Percentiles rank a stretch among this genome's conserved stretches.
phyloP scores from a whole-genome alignment of 2,888 invertebrate species.

The Vesta saturnalis region DNA sequence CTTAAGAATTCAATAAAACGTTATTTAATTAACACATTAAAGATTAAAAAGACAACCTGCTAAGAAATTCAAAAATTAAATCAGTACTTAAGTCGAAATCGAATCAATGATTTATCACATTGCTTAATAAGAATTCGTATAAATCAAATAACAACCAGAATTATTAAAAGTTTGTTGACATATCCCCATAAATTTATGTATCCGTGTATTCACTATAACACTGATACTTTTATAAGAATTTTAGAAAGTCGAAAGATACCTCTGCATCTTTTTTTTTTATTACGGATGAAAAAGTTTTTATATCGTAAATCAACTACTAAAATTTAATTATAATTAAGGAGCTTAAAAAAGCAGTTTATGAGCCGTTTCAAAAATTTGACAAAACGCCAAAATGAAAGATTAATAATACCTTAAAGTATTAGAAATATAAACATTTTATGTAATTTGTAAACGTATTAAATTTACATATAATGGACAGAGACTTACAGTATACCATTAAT shows the following conservation, averaged over 20 bases:
- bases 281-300: background rate
- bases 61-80: conserved; percentile 27
- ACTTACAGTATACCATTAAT: conserved; percentile 7
- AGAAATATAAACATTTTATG: conserved; percentile 2
- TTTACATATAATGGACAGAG: conserved; percentile 9
- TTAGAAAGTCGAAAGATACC: conserved; percentile 16
- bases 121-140: conserved; percentile 28
- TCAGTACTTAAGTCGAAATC: conserved; percentile 24
- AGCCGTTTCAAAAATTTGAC: too few species aligned
- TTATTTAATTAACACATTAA: background rate
- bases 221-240: background rate
- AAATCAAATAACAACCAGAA: conserved; percentile 26
- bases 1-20: background rate
- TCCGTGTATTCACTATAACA: conserved; percentile 14
- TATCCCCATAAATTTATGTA: conserved; percentile 25
- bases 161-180: conserved; percentile 32
- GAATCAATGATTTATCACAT: conserved; percentile 31
- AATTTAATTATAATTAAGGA: background rate
- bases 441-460: conserved; percentile 11
- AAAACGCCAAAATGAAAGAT: too few species aligned
- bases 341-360: too few species aligned
- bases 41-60: too few species aligned
- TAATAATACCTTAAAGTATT: background rate
- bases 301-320: conserved; percentile 1
- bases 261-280: too few species aligned